Base-by-base conservation (phyloP, 2,888 invertebrate genomes). In the Drosophila quinaria region DNA sequence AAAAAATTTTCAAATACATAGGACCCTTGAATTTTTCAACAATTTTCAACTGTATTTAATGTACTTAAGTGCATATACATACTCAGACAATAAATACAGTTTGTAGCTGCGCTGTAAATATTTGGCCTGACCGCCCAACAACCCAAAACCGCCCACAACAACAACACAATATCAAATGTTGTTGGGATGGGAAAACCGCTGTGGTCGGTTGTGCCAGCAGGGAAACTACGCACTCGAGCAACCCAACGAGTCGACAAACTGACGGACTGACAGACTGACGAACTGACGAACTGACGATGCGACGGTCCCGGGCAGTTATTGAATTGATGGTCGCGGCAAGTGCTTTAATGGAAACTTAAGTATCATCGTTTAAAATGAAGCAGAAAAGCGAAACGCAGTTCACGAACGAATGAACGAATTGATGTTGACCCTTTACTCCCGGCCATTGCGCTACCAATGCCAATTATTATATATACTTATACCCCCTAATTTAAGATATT, bases 261-360 rank as follows among this genome's bases (percentile, higher is more conserved):
- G 49, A 37, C 11, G 3, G 11, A 52, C 37, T 29, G 39, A 15
- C 17, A 8, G 6, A 19, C 3, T 13, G 41, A 29, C 54, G 2
- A 19, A 29, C 46, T 37, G 46, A n/a, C 39, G 25, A 17, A 47
- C 42, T 49, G 58, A 55, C 35, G 33, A 51, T 58, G 49, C 56
- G 58, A 39, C 64, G 47, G 33, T 44, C 35, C 47, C 65, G 65
- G 64, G 55, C 82, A 72, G 72, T 78, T 84, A 87, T 89, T 86
- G 84, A 89, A 87, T 87, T 87, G 89, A 89, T 84, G 89, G 87
- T 47, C 70, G 75, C 65, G 75, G 89, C 85, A 86, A 89, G 86
- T 85, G 76, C 89, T 87, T 87, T 87, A 87, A 87, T 87, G 86
- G 86, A 87, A 87, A 87, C 89, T 89, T 87, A 89, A 87, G 89